phyloP scores from a whole-genome alignment of 2,888 invertebrate species.

The Phasia obesa region DNA sequence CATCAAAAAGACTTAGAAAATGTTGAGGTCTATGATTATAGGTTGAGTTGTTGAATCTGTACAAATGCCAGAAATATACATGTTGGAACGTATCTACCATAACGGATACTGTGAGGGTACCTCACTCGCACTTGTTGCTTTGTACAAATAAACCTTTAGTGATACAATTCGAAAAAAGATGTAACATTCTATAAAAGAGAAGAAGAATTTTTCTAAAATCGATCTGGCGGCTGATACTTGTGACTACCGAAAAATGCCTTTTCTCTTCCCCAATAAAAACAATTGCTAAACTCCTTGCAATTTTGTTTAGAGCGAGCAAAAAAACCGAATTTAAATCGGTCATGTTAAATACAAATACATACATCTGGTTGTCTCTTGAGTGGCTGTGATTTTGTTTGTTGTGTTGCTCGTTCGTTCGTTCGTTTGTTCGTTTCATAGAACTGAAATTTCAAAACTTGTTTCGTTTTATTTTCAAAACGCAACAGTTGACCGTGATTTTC shows the following conservation, averaged over 20 bases:
- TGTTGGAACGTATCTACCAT: too few species aligned
- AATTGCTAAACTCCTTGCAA: conserved; percentile 43
- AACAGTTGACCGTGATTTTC: conserved; percentile 68
- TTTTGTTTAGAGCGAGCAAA: not conserved
- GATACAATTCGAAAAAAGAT: too few species aligned
- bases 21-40: too few species aligned
- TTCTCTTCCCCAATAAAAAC: conserved; percentile 32
- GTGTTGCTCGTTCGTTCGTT: conserved; percentile 17
- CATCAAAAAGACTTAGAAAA: too few species aligned
- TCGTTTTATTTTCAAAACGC: conserved; percentile 46
- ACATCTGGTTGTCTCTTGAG: conserved; percentile 38
- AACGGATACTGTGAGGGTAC: too few species aligned
- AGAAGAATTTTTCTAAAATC: too few species aligned
- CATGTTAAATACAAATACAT: conserved; percentile 1
- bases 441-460: conserved; percentile 55
- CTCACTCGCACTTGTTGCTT: too few species aligned
- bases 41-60: too few species aligned
- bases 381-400: conserved; percentile 14
- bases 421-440: conserved; percentile 31
- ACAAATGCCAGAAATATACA: too few species aligned
- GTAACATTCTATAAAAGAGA: too few species aligned
- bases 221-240: too few species aligned
- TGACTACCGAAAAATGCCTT: not conserved
- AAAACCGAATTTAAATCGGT: conserved; percentile 41
- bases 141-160: too few species aligned